Percentiles rank a stretch among this genome's conserved stretches.
Evolutionary conservation across 2,113 vertebrate species (phyloP).

Genomic region (Thalassarche chlororhynchos): DNA sequence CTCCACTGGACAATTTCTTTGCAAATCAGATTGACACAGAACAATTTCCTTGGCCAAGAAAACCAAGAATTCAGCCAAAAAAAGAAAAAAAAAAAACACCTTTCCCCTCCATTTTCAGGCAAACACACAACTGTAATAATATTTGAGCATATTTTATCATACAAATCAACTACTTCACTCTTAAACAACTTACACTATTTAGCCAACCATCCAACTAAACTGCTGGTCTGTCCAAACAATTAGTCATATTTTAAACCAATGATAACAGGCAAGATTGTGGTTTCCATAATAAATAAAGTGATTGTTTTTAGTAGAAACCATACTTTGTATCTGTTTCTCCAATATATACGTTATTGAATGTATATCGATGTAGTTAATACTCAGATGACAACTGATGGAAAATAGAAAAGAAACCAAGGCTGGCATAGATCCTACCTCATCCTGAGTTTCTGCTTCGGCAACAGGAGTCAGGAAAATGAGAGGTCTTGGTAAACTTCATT

Average conservation of each 20-base stretch:
- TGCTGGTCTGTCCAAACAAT: constrained; percentile 20
- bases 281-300: constrained; percentile 43
- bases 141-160: constrained; percentile 44
- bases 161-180: constrained; percentile 38
- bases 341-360: not conserved
- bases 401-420: not conserved
- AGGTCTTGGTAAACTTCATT: not conserved
- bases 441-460: constrained; percentile 1
- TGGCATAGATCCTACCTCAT: not conserved
- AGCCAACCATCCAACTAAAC: constrained; percentile 25
- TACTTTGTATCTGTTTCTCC: not conserved
- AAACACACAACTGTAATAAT: constrained; percentile 59
- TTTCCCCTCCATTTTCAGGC: constrained; percentile 6
- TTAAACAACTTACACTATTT: not conserved
- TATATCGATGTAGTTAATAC: not conserved
- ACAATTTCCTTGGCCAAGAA: constrained; percentile 55
- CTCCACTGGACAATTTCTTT: constrained; percentile 20
- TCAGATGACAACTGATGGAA: not conserved
- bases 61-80: constrained; percentile 42
- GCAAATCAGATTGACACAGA: constrained; percentile 49
- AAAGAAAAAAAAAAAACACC: not conserved
- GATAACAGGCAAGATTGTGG: not conserved
- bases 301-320: not conserved
- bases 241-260: constrained; percentile 46
- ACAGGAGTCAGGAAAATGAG: constrained; percentile 6